phyloP scores from a whole-genome alignment of 1,140 invertebrate genomes.

The Drosophila azteca region DNA sequence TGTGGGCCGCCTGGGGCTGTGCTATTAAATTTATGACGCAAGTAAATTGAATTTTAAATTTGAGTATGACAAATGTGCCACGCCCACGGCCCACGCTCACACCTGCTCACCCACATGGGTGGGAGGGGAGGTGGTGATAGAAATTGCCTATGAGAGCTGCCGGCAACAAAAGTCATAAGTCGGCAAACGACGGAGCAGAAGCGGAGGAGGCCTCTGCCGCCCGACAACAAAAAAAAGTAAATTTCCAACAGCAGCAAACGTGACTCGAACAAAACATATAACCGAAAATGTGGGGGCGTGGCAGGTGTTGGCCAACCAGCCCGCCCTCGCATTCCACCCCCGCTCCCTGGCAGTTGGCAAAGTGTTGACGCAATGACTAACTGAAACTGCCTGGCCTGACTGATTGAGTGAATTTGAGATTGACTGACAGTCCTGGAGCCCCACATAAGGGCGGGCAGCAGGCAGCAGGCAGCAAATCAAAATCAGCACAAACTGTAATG shows the following conservation, averaged over 20 bases:
- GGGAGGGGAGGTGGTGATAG: conserved; percentile 32
- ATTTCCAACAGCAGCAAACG: conserved; percentile 63
- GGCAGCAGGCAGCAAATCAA: conserved; percentile 73
- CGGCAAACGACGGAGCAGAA: not conserved
- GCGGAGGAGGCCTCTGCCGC: conserved; percentile 2
- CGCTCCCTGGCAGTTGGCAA: conserved; percentile 27
- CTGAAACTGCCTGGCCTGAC: conserved; percentile 74
- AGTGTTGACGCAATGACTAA: conserved; percentile 78
- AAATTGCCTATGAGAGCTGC: conserved; percentile 67
- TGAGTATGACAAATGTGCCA: conserved; percentile 79
- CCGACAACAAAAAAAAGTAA: conserved; percentile 21
- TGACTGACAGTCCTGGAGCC: conserved; percentile 58
- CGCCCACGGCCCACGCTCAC: conserved; percentile 31
- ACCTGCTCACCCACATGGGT: conserved; percentile 1
- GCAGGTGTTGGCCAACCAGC: conserved; percentile 29
- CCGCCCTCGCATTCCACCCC: no score
- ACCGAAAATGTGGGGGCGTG: conserved; percentile 44
- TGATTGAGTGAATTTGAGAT: conserved; percentile 81
- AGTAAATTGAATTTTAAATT: conserved; percentile 83
- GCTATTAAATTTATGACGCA: conserved; percentile 82
- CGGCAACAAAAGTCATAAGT: conserved; percentile 76
- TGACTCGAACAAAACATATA: conserved; percentile 67
- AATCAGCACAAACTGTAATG: conserved; percentile 81
- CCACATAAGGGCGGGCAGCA: not conserved
- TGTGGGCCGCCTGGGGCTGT: conserved; percentile 14